Conservation (phyloP, 2,888 invertebrate genomes). For the Trachelus stipa region DNA sequence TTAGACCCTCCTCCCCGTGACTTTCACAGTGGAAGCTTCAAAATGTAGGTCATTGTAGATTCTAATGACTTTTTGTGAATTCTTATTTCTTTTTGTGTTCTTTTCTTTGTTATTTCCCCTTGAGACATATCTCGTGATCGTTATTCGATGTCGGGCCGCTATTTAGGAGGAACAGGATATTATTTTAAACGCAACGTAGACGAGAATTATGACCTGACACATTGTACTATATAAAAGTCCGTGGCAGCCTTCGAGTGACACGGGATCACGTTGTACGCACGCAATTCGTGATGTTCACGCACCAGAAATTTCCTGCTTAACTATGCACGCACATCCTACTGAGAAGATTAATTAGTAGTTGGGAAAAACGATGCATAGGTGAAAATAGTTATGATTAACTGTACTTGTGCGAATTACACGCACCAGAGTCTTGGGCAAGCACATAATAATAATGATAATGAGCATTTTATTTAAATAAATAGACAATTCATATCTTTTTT, state of each 20-base stretch:
- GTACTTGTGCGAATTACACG: not conserved
- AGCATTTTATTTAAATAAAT: not conserved
- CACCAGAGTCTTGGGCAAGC: not conserved
- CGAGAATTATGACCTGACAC: not conserved
- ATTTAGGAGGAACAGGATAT: not conserved
- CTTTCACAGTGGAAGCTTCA: not conserved
- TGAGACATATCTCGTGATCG: not conserved
- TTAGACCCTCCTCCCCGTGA: not conserved
- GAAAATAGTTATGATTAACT: not conserved
- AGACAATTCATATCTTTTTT: not conserved
- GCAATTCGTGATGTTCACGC: conserved; percentile 12
- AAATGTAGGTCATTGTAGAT: not conserved
- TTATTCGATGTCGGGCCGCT: not conserved
- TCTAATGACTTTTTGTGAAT: not conserved
- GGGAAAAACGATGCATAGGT: not conserved
- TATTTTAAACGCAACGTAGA: not conserved
- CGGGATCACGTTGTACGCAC: conserved; percentile 10
- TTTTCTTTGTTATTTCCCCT: not conserved
- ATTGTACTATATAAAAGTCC: conserved; percentile 8
- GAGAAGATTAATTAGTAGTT: not conserved
- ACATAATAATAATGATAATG: not conserved
- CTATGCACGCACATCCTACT: not conserved
- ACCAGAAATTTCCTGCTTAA: not conserved
- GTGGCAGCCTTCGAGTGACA: conserved; percentile 21
- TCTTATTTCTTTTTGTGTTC: not conserved